phyloP scores from a whole-genome alignment of 2,797 vertebrate genomes.

The Sebastes glaucus region DNA sequence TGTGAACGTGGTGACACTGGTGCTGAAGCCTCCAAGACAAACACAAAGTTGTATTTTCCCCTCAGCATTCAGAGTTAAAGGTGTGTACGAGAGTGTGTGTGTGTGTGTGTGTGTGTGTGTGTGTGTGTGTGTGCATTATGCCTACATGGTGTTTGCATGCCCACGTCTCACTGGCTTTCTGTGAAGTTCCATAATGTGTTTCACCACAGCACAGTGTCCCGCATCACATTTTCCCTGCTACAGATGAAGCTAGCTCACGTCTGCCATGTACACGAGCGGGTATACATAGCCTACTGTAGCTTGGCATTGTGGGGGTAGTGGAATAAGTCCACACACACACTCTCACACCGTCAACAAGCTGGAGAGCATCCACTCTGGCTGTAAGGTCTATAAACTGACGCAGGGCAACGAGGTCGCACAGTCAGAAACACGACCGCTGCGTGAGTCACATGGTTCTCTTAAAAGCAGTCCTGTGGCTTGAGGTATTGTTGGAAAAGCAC shows the following conservation, averaged over 20 bases:
- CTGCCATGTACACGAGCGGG: conserved; percentile 68
- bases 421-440: conserved; percentile 35
- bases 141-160: conserved; percentile 44
- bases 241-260: conserved; percentile 59
- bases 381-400: conserved; percentile 55
- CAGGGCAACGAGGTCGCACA: conserved; percentile 62
- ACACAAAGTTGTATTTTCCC: conserved; percentile 75
- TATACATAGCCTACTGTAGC: conserved; percentile 50
- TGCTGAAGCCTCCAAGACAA: conserved; percentile 63
- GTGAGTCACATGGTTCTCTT: conserved; percentile 52
- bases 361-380: conserved; percentile 57
- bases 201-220: conserved; percentile 29
- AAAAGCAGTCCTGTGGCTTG: conserved; percentile 36
- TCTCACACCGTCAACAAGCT: conserved; percentile 51
- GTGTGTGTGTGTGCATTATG: conserved; percentile 25
- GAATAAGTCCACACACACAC: conserved; percentile 53
- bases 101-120: conserved; percentile 6
- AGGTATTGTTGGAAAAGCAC: conserved; percentile 31
- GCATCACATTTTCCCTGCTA: conserved; percentile 75
- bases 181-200: conserved; percentile 51
- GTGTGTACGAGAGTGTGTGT: conserved; percentile 14
- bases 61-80: conserved; percentile 26
- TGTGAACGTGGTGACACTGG: conserved; percentile 53
- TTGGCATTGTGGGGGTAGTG: conserved; percentile 49
- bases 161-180: conserved; percentile 41